Base-by-base conservation (phyloP, 1,140 invertebrate species). In the Bilobella aurantiaca region DNA sequence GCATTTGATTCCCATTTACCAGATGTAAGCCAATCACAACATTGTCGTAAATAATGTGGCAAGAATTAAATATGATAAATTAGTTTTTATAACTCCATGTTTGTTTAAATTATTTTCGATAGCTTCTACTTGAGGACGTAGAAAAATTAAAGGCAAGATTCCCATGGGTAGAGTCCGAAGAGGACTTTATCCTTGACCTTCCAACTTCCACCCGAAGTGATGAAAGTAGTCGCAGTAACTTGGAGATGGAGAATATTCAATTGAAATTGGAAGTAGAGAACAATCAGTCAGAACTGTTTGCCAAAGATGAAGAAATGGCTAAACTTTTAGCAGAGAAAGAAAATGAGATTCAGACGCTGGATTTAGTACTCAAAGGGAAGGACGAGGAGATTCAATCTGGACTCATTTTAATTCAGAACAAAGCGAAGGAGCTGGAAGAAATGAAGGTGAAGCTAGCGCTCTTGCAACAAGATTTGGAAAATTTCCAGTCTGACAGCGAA, bases 1-100 rank as follows among this genome's bases (percentile, higher is more conserved):
- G 77, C 81, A 12, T 93, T 92, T 74, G 90, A 93, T 74, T 81
- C 81, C 14, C 79, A 79, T 30, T 77, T 93, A 34, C 90, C 90
- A 1, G 81, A 85, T 70, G 80, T 90, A 65, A 80, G 78, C 0
- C 73, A 34, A 59, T 14, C 12, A 59, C 28, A 8, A 29, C 18
- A 5, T 53, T 53, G 12, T 53, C 23, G 12, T 63, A 28, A 42
- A 49, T 46, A 29, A 42, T 18, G 25, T n/a, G 37, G 12, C 32
- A n/a, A n/a, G n/a, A n/a, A n/a, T n/a, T n/a, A n/a, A n/a, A n/a
- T n/a, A n/a, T n/a, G n/a, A n/a, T n/a, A n/a, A n/a, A n/a, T n/a
- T n/a, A n/a, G n/a, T n/a, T n/a, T n/a, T n/a, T n/a, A n/a, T n/a
- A n/a, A n/a, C n/a, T n/a, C n/a, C n/a, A n/a, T 62, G 5, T 47